Base-by-base conservation (phyloP, 2,797 vertebrate genomes). In the Melopsittacus undulatus region DNA sequence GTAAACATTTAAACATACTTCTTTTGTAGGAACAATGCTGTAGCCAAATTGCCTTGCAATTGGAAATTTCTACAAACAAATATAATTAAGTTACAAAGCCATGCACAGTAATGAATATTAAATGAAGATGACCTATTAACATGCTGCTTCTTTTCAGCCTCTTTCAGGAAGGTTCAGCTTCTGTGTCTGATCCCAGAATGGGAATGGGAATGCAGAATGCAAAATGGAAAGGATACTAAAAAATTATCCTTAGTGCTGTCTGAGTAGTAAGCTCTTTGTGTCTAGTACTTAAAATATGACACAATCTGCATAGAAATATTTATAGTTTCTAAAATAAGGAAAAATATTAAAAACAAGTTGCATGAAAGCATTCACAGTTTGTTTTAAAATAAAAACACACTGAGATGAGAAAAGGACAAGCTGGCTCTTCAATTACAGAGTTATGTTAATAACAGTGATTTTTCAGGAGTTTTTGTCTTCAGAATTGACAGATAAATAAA, bases 31-130 rank as follows among this genome's bases (percentile, higher is more conserved):
- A 69, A 40, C 10, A 56, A 34, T 74, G n/a, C 3, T 56, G 12
- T 21, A 61, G 14, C 9, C 36, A 90, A 87, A 85, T 30, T 79
- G 32, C 8, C 38, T 87, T 82, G 36, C 56, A 80, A 63, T 15
- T 9, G 23, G 38, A 92, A 85, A 70, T 64, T 64, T 87, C 72
- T 89, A 74, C 57, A 82, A 95, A 94, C 72, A 92, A 75, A 76
- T 77, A 34, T 4, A 27, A 90, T 79, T 62, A 90, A 56, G 66
- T 68, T 76, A 61, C 64, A 54, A 89, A 82, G 2, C 40, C 30
- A 69, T 52, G 70, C 89, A 94, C 61, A 84, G 82, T 77, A 92
- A 63, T 61, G 14, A 89, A 57, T 90, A 69, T 69, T 78, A 87
- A 90, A 81, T 68, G 81, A 90, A 59, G 36, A 64, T 94, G 69